Evolutionary conservation across 2,888 invertebrate species (phyloP), one percentile per base, ranked within the genome.

Genomic region (Sceliomorpha sp.): DNA sequence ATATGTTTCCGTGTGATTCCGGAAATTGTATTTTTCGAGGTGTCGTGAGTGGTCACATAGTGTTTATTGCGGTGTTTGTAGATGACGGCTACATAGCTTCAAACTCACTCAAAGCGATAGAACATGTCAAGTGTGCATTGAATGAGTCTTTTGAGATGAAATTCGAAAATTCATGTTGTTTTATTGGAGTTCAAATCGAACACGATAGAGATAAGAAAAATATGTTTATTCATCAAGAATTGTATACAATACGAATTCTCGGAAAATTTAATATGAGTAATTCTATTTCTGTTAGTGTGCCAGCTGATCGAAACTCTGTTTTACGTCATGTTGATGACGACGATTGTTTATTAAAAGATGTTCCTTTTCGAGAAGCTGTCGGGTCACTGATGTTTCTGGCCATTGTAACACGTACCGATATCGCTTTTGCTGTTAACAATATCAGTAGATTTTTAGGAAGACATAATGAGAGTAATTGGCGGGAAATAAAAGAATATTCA

Each of bases 401-500:
- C 1, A 50, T 51, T 2, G 64, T 68, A 0, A 27, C 62, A 1
- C 13, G 71, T n/a, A 70, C 75, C 0, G 72, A 77, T 17, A 68
- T 74, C n/a, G 44, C 73, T 0, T 73, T 50, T 37, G 42, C 73
- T 0, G 70, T 75, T 0, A 71, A 68, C 12, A 6, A 75, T 53
- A 69, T 72, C 1, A 73, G 70, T 9, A 45, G 31, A 9, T 74
- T 53, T 40, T 9, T 63, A 0, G 47, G 47, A 0, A 63, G 62
- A 0, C 62, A 72, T 15, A 47, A 51, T 6, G 32, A 8, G 0
- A 53, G 12, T 6, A 73, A 76, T 37, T 76, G 73, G 71, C 48
- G 26, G n/a, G 76, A 70, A 0, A 68, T 75, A 74, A 72, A 20
- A 9, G 55, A 29, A 71, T 75, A 5, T 62, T 73, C 4, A 50